Conservation (phyloP, 2,113 vertebrate species). For the Otis tarda region DNA sequence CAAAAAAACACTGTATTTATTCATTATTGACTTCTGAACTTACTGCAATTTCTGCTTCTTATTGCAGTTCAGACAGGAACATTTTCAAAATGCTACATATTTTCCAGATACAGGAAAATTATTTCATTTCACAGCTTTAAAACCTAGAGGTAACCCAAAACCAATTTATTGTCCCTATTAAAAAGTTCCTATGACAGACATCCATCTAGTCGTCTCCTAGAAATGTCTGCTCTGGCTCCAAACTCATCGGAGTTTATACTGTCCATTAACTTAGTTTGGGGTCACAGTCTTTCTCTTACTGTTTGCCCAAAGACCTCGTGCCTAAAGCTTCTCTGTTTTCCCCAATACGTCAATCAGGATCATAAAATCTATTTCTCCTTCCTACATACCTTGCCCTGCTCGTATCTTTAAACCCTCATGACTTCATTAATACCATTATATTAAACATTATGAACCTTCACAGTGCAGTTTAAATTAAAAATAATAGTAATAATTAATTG, state of each 20-base stretch:
- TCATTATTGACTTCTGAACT: neutral
- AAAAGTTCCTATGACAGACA: slow-evolving; percentile 4
- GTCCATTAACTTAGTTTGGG: neutral
- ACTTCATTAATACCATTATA: neutral
- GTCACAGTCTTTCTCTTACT: neutral
- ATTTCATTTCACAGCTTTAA: neutral
- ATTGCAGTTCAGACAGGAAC: neutral
- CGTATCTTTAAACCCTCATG: neutral
- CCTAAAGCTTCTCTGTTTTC: neutral
- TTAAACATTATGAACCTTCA: neutral
- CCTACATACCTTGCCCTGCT: neutral
- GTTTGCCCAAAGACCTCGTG: neutral
- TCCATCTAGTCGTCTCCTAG: neutral
- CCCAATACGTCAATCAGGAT: neutral
- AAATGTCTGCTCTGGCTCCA: neutral
- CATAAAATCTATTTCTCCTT: neutral
- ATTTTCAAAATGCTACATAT: neutral
- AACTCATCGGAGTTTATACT: neutral
- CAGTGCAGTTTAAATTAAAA: neutral
- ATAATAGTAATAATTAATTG: neutral
- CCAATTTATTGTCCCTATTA: neutral
- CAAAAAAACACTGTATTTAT: neutral
- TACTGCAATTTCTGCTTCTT: neutral
- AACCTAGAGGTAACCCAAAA: neutral
- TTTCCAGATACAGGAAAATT: neutral